Evolutionary conservation across 2,797 vertebrate genomes (phyloP).

Genomic region (Leuciscus waleckii): DNA sequence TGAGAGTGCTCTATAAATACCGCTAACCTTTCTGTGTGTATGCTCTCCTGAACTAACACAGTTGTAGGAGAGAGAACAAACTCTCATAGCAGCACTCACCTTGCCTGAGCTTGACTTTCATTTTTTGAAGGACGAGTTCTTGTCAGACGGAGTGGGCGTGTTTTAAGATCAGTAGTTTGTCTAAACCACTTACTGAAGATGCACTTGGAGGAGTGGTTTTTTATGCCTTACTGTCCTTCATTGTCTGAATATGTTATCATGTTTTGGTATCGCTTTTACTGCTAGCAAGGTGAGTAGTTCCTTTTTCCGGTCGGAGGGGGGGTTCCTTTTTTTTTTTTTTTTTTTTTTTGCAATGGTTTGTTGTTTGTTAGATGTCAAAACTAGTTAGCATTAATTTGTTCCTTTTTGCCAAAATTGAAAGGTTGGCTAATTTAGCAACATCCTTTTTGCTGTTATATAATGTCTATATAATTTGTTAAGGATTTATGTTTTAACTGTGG

Average conservation of each 20-base stretch:
- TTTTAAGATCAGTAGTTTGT: constrained; percentile 7
- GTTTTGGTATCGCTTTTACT: neutral
- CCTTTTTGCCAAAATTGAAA: neutral
- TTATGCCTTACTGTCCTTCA: neutral
- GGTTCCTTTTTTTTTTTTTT: too few species aligned
- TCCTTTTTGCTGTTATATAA: neutral
- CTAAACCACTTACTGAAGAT: constrained; percentile 24
- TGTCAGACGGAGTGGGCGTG: constrained; percentile 12
- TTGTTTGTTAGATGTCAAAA: neutral
- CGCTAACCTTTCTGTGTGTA: constrained; percentile 80
- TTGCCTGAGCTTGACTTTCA: constrained; percentile 24
- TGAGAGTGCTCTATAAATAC: constrained; percentile 83
- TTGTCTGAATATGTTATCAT: constrained; percentile 9
- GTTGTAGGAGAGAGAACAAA: constrained; percentile 1
- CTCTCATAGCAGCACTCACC: constrained; percentile 47
- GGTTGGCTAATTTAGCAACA: neutral
- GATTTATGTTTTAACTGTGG: neutral
- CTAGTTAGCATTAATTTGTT: neutral
- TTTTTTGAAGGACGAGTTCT: constrained; percentile 15
- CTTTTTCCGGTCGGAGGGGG: too few species aligned
- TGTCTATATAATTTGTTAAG: neutral
- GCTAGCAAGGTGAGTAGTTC: constrained; percentile 51
- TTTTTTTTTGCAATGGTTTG: neutral
- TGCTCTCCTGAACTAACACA: constrained; percentile 63
- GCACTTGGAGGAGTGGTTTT: neutral